These are phyloP conservation scores for Drosophila acutilabella DNA, from an alignment of 2,888 invertebrate species.

Conservation along the genomic window DNA sequence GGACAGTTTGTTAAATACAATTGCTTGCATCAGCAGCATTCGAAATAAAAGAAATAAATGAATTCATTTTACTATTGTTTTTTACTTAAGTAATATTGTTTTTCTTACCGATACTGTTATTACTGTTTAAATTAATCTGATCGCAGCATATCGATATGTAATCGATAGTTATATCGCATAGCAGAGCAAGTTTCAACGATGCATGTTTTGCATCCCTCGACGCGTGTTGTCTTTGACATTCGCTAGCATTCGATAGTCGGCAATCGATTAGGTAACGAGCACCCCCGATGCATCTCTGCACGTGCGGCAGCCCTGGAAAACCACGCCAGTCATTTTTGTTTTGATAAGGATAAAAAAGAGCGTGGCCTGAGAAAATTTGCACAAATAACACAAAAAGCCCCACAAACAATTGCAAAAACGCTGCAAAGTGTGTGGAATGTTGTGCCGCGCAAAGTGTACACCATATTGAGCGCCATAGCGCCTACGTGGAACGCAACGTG, in stretches of 20 bases:
- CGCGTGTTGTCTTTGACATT: slow-evolving; percentile 1
- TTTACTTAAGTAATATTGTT: too few species aligned
- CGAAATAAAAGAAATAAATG: too few species aligned
- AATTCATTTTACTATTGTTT: too few species aligned
- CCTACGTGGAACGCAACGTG: slow-evolving; percentile 74
- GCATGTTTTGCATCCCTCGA: slow-evolving; percentile 39
- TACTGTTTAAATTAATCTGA: too few species aligned
- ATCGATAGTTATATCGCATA: slow-evolving; percentile 17
- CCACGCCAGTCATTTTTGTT: slow-evolving; percentile 83
- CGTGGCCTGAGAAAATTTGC: slow-evolving; percentile 77
- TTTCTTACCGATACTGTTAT: too few species aligned
- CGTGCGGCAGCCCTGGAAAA: slow-evolving; percentile 66
- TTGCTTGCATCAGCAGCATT: too few species aligned
- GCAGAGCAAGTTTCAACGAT: neutral
- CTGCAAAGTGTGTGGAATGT: slow-evolving; percentile 61
- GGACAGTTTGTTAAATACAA: too few species aligned
- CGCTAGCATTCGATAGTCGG: slow-evolving; percentile 44
- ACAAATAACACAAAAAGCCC: slow-evolving; percentile 64
- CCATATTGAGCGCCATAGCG: slow-evolving; percentile 54
- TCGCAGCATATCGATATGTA: slow-evolving; percentile 1
- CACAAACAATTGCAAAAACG: slow-evolving; percentile 60
- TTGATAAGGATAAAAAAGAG: slow-evolving; percentile 83
- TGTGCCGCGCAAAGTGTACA: slow-evolving; percentile 58
- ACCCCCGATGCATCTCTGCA: slow-evolving; percentile 57
- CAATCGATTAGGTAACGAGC: slow-evolving; percentile 22